phyloP scores from a whole-genome alignment of 37 sponge, comb jelly and placozoan species.

The Axinella damicornis region DNA sequence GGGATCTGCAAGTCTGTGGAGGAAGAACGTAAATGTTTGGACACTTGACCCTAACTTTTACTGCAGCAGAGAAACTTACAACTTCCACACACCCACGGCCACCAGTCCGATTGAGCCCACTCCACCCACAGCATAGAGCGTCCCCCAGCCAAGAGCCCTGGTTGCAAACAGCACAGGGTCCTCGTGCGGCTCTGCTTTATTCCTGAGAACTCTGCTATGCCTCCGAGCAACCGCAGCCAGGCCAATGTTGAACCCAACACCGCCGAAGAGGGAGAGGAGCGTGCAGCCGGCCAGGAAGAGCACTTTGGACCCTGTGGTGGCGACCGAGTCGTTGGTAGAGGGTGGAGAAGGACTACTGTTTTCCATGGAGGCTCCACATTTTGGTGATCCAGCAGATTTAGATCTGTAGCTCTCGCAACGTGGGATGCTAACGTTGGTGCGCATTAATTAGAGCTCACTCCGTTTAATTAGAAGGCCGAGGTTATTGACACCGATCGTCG shows the following conservation, averaged over 20 bases:
- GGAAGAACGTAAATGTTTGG: too few species aligned
- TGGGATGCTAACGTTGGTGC: too few species aligned
- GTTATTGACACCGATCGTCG: too few species aligned
- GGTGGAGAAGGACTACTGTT: too few species aligned
- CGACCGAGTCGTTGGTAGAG: too few species aligned
- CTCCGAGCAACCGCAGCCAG: neutral
- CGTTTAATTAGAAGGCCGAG: too few species aligned
- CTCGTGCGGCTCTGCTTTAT: constrained; percentile 15
- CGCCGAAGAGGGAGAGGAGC: constrained; percentile 30
- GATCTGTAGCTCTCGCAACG: too few species aligned
- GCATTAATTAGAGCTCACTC: too few species aligned
- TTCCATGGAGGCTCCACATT: too few species aligned
- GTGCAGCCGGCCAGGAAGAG: constrained; percentile 10
- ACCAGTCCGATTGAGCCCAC: constrained; percentile 27
- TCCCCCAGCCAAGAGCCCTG: constrained; percentile 74
- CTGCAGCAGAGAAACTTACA: neutral
- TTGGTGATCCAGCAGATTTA: too few species aligned
- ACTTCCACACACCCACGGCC: constrained; percentile 11
- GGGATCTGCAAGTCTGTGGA: too few species aligned
- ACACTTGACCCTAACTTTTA: too few species aligned
- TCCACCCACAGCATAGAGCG: constrained; percentile 53
- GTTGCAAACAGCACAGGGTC: constrained; percentile 56
- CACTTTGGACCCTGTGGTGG: neutral
- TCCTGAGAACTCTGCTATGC: neutral
- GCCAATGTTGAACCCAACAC: constrained; percentile 24